Evolutionary conservation across 2,113 vertebrate species (phyloP), one percentile per base, ranked within the genome.

Genomic region (Chaetodon trifascialis): DNA sequence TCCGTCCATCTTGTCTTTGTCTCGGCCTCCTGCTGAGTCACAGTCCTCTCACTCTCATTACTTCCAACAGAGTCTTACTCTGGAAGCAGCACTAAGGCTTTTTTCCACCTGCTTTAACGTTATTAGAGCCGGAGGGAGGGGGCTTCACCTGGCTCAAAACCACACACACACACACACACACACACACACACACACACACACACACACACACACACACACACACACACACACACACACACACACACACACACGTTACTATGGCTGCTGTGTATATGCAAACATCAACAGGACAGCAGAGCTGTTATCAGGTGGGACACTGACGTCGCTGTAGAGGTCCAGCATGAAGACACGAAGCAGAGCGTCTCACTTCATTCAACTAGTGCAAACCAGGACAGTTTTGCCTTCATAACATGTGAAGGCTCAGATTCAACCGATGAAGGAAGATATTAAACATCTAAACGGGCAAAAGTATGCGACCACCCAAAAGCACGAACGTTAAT

Each of bases 241-340:
- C 54, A 51, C 30, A 51, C 59, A 56, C 7, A 15, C 11, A 7
- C 51, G 65, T 52, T 62, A 34, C 66, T 23, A 14, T 34, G 49
- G 47, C 58, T 62, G 58, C 59, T 54, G 76, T 64, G 30, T 58
- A 0, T 21, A 25, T 30, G 16, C 3, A 49, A 65, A 51, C 69
- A 49, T 40, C 42, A 66, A 73, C 38, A 46, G 38, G 23, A 1
- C 2, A 58, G 21, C 49, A 5, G 15, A 51, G 42, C 2, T 40
- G 4, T 66, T 80, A 80, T 40, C 40, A 59, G 42, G 69, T 67
- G 70, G 5, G 51, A 66, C 25, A 21, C 73, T 73, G 30, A 66
- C 15, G 40, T 30, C 1, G 40, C 51, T 25, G 40, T 38, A 47
- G 60, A 55, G 55, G 44, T 52, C 66, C 46, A 51, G 19, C 38